phyloP scores from a whole-genome alignment of 2,888 invertebrate genomes.

The Carpatolechia fugitivella region DNA sequence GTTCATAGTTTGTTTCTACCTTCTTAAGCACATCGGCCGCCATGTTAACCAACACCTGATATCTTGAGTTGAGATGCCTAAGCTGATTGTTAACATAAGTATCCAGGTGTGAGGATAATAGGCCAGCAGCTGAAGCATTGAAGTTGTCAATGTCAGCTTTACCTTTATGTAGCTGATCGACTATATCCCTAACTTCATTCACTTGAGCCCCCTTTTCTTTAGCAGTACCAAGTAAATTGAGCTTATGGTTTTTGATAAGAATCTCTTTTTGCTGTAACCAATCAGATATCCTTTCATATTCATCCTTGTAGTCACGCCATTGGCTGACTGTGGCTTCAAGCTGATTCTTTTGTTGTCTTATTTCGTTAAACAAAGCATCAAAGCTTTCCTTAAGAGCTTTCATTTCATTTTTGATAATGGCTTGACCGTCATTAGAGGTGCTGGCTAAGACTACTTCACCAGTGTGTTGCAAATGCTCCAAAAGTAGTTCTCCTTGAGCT shows the following conservation, averaged over 20 bases:
- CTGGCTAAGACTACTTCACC: slow-evolving; percentile 92
- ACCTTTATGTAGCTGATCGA: slow-evolving; percentile 86
- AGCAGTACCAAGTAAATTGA: slow-evolving; percentile 87
- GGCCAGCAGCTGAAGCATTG: slow-evolving; percentile 86
- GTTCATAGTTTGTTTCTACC: slow-evolving; percentile 92
- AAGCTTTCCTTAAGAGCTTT: slow-evolving; percentile 91
- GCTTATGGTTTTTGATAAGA: slow-evolving; percentile 93
- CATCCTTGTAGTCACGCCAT: slow-evolving; percentile 95
- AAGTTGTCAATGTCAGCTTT: slow-evolving; percentile 90
- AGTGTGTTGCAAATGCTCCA: slow-evolving; percentile 92
- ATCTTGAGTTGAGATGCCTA: slow-evolving; percentile 90
- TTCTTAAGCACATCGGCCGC: slow-evolving; percentile 94
- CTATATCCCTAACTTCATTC: slow-evolving; percentile 87
- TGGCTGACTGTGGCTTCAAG: slow-evolving; percentile 89
- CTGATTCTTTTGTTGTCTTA: slow-evolving; percentile 90
- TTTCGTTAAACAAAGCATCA: slow-evolving; percentile 90
- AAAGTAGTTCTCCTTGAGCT: slow-evolving; percentile 91
- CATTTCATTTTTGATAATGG: slow-evolving; percentile 90
- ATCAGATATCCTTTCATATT: slow-evolving; percentile 93
- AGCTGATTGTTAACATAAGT: slow-evolving; percentile 93
- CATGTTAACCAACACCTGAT: slow-evolving; percentile 92
- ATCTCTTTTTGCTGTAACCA: slow-evolving; percentile 96
- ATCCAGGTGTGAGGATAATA: slow-evolving; percentile 90
- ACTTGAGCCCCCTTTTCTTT: slow-evolving; percentile 93
- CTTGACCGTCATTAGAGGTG: slow-evolving; percentile 89